Base-by-base conservation (phyloP, 2,113 vertebrate genomes). In the Odontesthes bonariensis region DNA sequence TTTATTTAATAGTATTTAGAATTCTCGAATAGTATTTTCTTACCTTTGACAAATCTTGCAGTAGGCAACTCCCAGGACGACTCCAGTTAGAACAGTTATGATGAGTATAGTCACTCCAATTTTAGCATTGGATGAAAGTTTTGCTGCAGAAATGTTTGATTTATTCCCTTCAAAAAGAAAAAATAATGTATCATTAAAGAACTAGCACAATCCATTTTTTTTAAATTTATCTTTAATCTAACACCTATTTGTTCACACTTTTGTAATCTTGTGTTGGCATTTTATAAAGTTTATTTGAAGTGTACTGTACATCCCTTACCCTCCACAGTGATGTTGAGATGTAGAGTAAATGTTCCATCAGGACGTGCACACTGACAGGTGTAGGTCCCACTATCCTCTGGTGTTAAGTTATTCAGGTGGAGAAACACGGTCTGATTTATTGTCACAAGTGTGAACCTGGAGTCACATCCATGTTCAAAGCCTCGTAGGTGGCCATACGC, bases 341-440 rank as follows among this genome's bases (percentile, higher is more conserved):
- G 0, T 7, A 73, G 1, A 11, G 0, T 3, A 1, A 13, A 0
- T 8, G 6, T 5, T 60, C 13, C 66, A 0, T 0, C 2, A 1
- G 0, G 0, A 7, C 0, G 0, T 33, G 0, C 0, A 64, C 69
- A 86, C 5, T 47, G 0, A 56, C 86, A 88, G 13, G 2, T 58
- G 75, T 60, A 60, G 46, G 2, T 71, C 38, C 74, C 75, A 31
- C 55, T 75, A 5, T 86, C 77, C 23, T 7, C 71, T 47, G 75
- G 12, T 40, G 32, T 70, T 67, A 84, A 38, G 35, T 51, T 13
- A 4, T 20, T 68, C 64, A 88, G 40, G 1, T 61, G 38, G 0
- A 88, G 81, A 27, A 82, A 74, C 1, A 82, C 7, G 5, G 75
- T 79, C 31, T 65, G 46, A 17, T 86, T 82, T 1, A 44, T 19